Conservation (phyloP, 2,797 vertebrate species). For the Lophius americanus region DNA sequence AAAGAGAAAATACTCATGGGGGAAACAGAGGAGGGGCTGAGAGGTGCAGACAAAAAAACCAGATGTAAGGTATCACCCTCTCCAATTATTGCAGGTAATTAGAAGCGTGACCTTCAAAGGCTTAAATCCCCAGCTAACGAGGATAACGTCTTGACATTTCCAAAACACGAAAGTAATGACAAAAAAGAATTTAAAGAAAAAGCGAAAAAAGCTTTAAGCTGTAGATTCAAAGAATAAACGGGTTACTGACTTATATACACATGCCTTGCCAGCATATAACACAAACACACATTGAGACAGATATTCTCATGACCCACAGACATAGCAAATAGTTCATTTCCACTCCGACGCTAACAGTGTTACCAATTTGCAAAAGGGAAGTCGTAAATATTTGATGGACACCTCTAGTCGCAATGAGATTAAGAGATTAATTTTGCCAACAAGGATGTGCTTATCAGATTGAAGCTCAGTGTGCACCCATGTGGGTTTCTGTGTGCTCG, state of each 20-base stretch:
- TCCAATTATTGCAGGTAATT: slow-evolving; percentile 51
- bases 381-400: slow-evolving; percentile 81
- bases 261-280: neutral
- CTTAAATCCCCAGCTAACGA: slow-evolving; percentile 76
- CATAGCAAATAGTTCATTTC: slow-evolving; percentile 51
- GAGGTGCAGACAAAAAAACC: slow-evolving; percentile 32
- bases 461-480: slow-evolving; percentile 16
- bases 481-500: slow-evolving; percentile 1
- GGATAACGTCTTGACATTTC: slow-evolving; percentile 68
- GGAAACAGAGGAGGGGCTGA: slow-evolving; percentile 41
- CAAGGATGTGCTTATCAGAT: slow-evolving; percentile 55
- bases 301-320: slow-evolving; percentile 3
- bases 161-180: slow-evolving; percentile 17
- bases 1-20: slow-evolving; percentile 45
- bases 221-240: slow-evolving; percentile 47
- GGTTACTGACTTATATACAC: slow-evolving; percentile 18
- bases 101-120: slow-evolving; percentile 56
- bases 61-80: slow-evolving; percentile 40
- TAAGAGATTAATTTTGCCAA: slow-evolving; percentile 71
- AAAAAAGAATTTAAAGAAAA: no score
- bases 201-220: slow-evolving; percentile 53
- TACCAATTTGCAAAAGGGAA: slow-evolving; percentile 54
- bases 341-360: slow-evolving; percentile 58
- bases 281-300: slow-evolving; percentile 23
- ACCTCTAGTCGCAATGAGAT: slow-evolving; percentile 63